Evolutionary conservation across 2,888 invertebrate genomes (phyloP).

Genomic region (Caenorhabditis plicata): DNA sequence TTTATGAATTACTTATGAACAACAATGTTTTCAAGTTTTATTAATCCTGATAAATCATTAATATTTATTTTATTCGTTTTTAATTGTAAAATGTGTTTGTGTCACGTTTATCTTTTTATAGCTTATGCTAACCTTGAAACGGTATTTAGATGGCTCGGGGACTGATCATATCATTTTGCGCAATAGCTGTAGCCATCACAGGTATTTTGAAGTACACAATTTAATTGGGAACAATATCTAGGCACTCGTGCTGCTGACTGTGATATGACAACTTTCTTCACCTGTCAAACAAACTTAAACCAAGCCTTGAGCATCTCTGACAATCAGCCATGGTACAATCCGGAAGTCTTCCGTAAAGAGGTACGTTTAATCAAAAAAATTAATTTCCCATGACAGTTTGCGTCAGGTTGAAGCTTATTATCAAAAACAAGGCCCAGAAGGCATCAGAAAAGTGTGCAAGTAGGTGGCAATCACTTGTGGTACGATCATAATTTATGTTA

Average conservation of each 20-base stretch:
- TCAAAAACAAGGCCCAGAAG: conserved; percentile 32
- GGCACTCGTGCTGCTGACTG: conserved; percentile 20
- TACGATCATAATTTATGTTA: too few species aligned
- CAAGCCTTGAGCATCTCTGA: conserved; percentile 20
- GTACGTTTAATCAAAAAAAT: too few species aligned
- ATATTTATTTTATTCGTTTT: too few species aligned
- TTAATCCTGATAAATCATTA: too few species aligned
- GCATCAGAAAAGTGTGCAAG: conserved; percentile 47
- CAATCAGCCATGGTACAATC: conserved; percentile 37
- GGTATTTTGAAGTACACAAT: conserved; percentile 2
- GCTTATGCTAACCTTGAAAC: background rate
- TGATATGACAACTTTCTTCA: conserved; percentile 27
- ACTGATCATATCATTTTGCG: conserved; percentile 15
- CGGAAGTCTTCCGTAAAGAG: conserved; percentile 33
- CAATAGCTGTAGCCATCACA: conserved; percentile 8
- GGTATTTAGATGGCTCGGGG: conserved; percentile 11
- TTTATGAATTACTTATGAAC: too few species aligned
- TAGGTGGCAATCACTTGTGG: too few species aligned
- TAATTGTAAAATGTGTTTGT: too few species aligned
- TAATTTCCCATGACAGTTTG: too few species aligned
- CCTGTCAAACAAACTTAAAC: conserved; percentile 29
- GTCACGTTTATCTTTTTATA: background rate
- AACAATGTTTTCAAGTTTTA: too few species aligned
- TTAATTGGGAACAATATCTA: background rate
- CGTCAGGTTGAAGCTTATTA: conserved; percentile 43